A percentile compares a stretch with the other conserved stretches of the same genome.
Evolutionary conservation across 2,113 vertebrate species (phyloP).

Genomic region (Microcebus tavaratra): DNA sequence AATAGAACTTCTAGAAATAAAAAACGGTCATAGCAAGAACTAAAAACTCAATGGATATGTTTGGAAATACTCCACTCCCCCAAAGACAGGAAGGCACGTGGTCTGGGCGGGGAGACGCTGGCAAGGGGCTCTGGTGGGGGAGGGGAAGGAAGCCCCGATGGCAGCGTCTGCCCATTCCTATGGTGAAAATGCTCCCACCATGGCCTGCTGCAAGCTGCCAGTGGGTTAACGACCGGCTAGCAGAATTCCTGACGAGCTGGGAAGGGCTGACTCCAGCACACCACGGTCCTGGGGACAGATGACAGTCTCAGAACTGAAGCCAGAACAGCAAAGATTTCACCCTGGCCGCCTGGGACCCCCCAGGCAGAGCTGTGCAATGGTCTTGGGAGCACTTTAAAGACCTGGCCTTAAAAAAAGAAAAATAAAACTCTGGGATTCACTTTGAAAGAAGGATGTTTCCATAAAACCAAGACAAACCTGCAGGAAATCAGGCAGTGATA

Average conservation of each 20-base stretch:
- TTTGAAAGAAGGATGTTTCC: background rate
- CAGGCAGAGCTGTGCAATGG: background rate
- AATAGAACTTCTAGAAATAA: conserved; percentile 28
- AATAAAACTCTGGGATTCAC: background rate
- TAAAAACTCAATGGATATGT: background rate
- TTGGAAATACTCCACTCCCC: background rate
- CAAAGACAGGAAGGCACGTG: rapidly evolving
- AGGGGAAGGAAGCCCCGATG: background rate
- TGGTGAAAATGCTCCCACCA: rapidly evolving
- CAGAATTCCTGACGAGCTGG: background rate
- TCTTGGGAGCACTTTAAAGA: background rate
- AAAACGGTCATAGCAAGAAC: background rate
- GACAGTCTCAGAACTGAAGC: background rate
- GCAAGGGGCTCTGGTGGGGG: background rate
- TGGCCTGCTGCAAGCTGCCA: background rate
- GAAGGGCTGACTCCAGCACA: too few species aligned
- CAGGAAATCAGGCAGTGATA: background rate
- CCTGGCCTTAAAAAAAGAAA: too few species aligned
- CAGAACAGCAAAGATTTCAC: background rate
- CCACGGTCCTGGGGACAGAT: background rate
- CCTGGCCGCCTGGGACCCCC: rapidly evolving
- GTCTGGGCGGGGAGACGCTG: rapidly evolving
- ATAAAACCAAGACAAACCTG: background rate
- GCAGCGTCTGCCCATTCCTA: rapidly evolving
- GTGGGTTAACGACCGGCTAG: rapidly evolving